Conservation (phyloP, 2,797 vertebrate genomes). For the Carcharodon carcharias region DNA sequence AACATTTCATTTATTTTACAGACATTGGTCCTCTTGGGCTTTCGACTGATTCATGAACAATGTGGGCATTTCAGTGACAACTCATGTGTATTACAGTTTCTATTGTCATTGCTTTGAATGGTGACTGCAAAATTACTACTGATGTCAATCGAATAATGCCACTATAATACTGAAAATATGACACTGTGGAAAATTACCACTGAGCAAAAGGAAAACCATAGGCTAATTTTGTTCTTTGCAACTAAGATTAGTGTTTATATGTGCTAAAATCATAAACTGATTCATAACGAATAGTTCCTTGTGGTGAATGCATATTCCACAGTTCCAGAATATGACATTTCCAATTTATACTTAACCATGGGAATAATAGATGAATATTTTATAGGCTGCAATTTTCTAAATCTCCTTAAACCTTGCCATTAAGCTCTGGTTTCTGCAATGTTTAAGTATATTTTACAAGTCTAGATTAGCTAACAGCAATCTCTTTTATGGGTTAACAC, state of each 20-base stretch:
- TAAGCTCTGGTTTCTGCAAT: too few species aligned
- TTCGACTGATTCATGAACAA: background rate
- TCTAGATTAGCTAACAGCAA: background rate
- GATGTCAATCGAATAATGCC: constrained; percentile 14
- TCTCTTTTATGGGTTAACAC: background rate
- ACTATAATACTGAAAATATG: background rate
- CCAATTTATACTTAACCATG: too few species aligned
- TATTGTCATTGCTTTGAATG: background rate
- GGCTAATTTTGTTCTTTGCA: background rate
- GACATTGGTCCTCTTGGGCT: background rate
- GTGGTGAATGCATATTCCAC: background rate
- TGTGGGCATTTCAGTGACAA: constrained; percentile 15
- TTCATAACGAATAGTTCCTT: background rate
- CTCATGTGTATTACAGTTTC: background rate
- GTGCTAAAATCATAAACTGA: background rate
- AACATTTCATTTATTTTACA: constrained; percentile 28
- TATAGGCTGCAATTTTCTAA: background rate
- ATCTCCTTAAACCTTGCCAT: background rate
- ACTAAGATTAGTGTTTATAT: background rate
- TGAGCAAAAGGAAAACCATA: background rate
- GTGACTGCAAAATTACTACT: background rate
- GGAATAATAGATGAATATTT: background rate
- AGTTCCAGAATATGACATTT: background rate
- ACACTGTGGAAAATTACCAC: background rate
- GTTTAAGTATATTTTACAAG: background rate